Evolutionary conservation across 1,140 invertebrate genomes (phyloP), one percentile per base, ranked within the genome.

Genomic region (Oryzaephilus surinamensis): DNA sequence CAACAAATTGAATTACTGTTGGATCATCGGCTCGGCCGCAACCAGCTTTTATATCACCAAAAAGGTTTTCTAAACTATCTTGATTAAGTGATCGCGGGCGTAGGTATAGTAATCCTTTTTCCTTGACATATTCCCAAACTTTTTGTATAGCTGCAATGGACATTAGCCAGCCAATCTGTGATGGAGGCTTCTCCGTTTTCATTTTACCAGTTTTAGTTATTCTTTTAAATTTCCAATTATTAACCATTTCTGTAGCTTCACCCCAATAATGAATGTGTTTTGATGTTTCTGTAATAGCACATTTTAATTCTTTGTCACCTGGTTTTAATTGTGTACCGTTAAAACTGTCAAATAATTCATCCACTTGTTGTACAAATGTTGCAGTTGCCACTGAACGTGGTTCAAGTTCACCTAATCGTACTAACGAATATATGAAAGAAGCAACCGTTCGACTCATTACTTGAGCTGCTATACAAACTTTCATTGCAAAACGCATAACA

Each of bases 391-490:
- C 3, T 28, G 26, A 28, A n/a, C 14, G n/a, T 28, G 26, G n/a
- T 28, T n/a, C n/a, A n/a, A 28, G 11, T 5, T 28, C 10, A 10
- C 26, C 26, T 10, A 13, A n/a, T 5, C n/a, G 4, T 5, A 12
- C n/a, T 12, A 28, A 28, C 11, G n/a, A 12, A 18, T 21, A 34
- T 4, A 37, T n/a, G 11, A 37, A 37, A 14, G 16, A 6, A 4
- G 34, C 21, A 4, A 36, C 34, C 17, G 34, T 24, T 13, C 14
- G 3, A 19, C 24, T 37, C 23, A 37, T 28, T 2, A 37, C 10
- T 37, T 29, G 35, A 8, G 23, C 34, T 5, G 34, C 34, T 7
- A 36, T 4, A 14, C n/a, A 1, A 2, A 36, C 34, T 36, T 36
- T 36, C 34, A 36, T 36, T 6, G 2, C 12, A 27, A 17, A 27